Evolutionary conservation across 2,888 invertebrate species (phyloP).

Genomic region (Polymixis lichenea): DNA sequence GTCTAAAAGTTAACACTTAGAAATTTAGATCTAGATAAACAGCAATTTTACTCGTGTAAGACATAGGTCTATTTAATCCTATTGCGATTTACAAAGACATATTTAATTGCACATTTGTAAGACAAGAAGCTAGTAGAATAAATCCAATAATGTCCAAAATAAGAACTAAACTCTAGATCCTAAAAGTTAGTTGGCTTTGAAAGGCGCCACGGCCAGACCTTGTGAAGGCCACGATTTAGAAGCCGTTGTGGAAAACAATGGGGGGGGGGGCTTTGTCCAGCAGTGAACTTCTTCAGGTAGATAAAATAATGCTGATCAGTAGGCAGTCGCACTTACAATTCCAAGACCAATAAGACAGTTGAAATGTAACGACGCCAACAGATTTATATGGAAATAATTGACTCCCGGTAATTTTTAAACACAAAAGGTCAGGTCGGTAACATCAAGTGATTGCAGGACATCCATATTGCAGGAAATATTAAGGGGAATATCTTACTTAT

Average conservation of each 20-base stretch:
- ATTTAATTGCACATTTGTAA: background rate
- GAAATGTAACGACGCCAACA: conserved; percentile 12
- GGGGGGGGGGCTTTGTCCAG: background rate
- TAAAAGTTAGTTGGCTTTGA: background rate
- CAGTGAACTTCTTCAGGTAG: background rate
- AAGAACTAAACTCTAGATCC: background rate
- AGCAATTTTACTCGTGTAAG: background rate
- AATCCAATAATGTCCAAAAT: background rate
- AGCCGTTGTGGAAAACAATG: background rate
- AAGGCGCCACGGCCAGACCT: background rate
- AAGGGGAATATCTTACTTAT: conserved; percentile 51
- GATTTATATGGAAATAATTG: conserved; percentile 44
- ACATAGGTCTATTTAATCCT: background rate
- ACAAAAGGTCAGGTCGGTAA: conserved; percentile 40
- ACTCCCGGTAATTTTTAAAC: conserved; percentile 22
- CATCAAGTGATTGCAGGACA: conserved; percentile 47
- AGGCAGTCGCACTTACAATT: background rate
- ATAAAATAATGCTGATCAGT: conserved; percentile 2
- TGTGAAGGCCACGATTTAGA: background rate
- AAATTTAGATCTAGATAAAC: conserved; percentile 22
- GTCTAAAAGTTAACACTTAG: conserved; percentile 19
- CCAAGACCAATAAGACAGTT: background rate
- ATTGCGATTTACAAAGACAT: background rate
- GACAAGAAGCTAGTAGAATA: background rate
- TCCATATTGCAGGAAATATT: conserved; percentile 42